Base-by-base conservation (phyloP, 2,888 invertebrate genomes). In the Hypomecis atomaria region DNA sequence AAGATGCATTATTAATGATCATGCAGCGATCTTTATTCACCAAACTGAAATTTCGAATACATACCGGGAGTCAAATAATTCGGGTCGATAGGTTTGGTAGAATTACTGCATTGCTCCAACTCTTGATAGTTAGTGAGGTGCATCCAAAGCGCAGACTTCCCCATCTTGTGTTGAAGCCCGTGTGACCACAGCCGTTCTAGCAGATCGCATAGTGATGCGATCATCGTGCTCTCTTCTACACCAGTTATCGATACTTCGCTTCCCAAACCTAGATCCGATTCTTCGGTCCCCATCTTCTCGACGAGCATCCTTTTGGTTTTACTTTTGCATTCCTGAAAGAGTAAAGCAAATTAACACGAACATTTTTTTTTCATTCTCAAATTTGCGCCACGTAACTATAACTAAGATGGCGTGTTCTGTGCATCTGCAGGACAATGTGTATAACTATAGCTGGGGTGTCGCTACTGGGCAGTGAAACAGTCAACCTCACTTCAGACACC, bases 201-300 rank as follows among this genome's bases (percentile, higher is more conserved):
- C 59, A 99, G 94, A 90, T 99, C 99, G 89, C 99, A 99, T 5
- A 99, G 94, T 62, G 98, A 97, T n/a, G 99, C 99, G 48, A 99
- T 99, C 76, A 99, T 94, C 0, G 99, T 99, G 83, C 98, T 99
- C 86, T 99, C 99, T 89, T 99, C 99, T 0, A 98, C 96, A 52
- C 95, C 95, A 0, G 94, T 93, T 66, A 95, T 87, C 0, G 94
- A 94, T 2, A 94, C 94, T 79, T 98, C 97, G 48, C 96, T 96
- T 45, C 96, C 96, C 70, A 99, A 96, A 10, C 99, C 99, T 68
- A 99, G 89, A 54, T 98, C 98, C 1, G 98, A 96, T 8, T 99
- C 99, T 93, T 99, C 99, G 5, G 96, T 96, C 0, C 99, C 99
- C 96, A 99, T 97, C 93, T 99, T 99, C 81, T 99, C 99, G n/a